A percentile compares a stretch with the other conserved stretches of the same genome.
phyloP scores from a whole-genome alignment of 1,140 invertebrate genomes.

The Trialeurodes vaporariorum region DNA sequence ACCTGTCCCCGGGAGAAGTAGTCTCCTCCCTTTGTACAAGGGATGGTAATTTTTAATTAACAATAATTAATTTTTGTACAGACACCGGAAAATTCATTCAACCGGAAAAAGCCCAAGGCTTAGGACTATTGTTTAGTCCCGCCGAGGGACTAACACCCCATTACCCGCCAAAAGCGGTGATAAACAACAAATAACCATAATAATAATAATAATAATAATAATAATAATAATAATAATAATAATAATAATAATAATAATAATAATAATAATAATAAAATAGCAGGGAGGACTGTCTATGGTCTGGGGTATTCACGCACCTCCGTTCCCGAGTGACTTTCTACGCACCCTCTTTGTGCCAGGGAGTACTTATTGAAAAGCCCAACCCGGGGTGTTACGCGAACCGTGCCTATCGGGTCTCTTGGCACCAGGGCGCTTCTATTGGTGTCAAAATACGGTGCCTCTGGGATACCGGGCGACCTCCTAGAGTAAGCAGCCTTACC shows the following conservation, averaged over 20 bases:
- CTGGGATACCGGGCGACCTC: neutral
- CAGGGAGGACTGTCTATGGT: neutral
- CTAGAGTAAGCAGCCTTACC: neutral
- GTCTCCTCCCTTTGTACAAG: too few relatives aligned
- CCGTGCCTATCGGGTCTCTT: neutral
- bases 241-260: neutral
- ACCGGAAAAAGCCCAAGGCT: too few relatives aligned
- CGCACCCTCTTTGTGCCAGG: neutral
- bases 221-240: too few relatives aligned
- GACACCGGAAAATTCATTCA: too few relatives aligned
- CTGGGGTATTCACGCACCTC: neutral
- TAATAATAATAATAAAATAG: neutral
- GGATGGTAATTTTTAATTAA: too few relatives aligned
- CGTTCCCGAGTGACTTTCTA: neutral
- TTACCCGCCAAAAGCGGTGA: too few relatives aligned
- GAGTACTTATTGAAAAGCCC: neutral
- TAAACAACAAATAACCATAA: too few relatives aligned
- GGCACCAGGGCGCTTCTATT: neutral
- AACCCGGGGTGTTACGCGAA: neutral
- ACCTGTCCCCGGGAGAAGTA: too few relatives aligned
- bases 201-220: too few relatives aligned
- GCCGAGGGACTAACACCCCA: too few relatives aligned
- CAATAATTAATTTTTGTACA: too few relatives aligned
- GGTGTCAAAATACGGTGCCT: neutral
- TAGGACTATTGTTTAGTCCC: too few relatives aligned